Percentiles rank a stretch among this genome's conserved stretches.
Conservation (phyloP, 2,888 invertebrate genomes). For the Ectemnius lituratus region DNA sequence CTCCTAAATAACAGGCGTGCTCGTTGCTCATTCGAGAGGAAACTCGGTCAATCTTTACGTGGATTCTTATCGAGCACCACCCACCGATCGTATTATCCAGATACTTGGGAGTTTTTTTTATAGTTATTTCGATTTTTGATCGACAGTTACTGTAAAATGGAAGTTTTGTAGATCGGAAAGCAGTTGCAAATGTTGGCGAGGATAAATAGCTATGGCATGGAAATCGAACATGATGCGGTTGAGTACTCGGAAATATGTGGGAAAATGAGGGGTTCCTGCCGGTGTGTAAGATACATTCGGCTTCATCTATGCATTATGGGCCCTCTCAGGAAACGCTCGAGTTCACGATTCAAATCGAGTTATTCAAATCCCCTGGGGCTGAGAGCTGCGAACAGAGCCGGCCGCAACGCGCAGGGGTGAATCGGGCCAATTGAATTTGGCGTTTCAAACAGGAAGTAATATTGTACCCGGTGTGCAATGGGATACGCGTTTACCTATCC, state of each 20-base stretch:
- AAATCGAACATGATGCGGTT: constrained; percentile 11
- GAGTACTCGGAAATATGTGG: constrained; percentile 10
- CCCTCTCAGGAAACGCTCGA: not conserved
- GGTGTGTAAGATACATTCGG: constrained; percentile 9
- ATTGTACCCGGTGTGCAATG: constrained; percentile 11
- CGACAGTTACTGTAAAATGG: too few relatives aligned
- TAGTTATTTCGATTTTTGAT: too few relatives aligned
- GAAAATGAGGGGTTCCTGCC: constrained; percentile 3
- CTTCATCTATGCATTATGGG: constrained; percentile 15
- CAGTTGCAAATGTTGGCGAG: too few relatives aligned
- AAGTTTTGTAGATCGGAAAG: too few relatives aligned
- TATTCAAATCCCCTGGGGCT: constrained; percentile 35
- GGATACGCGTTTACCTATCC: constrained; percentile 21
- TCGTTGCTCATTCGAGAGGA: too few relatives aligned
- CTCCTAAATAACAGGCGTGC: too few relatives aligned
- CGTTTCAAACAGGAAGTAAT: constrained; percentile 26
- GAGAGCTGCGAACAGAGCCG: not conserved
- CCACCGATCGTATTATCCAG: too few relatives aligned
- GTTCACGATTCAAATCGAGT: constrained; percentile 28
- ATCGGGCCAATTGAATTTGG: constrained; percentile 30
- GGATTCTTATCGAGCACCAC: too few relatives aligned
- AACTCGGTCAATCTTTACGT: too few relatives aligned
- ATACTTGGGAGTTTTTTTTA: too few relatives aligned
- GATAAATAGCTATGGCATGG: too few relatives aligned
- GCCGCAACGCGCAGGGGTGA: not conserved